Conservation (phyloP, 1,140 invertebrate species). For the Periplaneta americana region DNA sequence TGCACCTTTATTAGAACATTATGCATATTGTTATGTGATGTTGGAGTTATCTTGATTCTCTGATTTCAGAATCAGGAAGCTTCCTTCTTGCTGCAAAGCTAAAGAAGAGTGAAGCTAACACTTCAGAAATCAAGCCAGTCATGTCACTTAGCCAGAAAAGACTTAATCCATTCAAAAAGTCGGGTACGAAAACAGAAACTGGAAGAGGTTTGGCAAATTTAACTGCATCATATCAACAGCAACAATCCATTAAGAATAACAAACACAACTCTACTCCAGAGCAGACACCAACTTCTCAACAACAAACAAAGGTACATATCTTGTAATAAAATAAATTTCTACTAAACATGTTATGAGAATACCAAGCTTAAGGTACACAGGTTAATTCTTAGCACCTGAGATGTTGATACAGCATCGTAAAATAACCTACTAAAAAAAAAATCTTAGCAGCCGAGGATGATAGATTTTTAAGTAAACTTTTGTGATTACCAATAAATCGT, state of each 20-base stretch:
- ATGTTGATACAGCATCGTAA: no score
- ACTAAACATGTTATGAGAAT: no score
- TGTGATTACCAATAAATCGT: no score
- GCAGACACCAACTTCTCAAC: neutral
- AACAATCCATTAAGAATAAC: neutral
- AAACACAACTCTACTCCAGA: neutral
- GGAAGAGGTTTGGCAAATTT: slow-evolving; percentile 25
- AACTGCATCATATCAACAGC: neutral
- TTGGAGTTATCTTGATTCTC: neutral
- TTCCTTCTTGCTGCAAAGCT: neutral
- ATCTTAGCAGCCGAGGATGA: no score
- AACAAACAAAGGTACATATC: neutral
- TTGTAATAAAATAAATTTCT: neutral
- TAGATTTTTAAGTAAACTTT: no score
- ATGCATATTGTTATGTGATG: neutral
- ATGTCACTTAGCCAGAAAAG: neutral
- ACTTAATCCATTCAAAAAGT: slow-evolving; percentile 5
- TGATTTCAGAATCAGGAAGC: neutral
- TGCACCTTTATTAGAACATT: neutral
- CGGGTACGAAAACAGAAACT: slow-evolving; percentile 24
- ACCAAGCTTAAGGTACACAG: no score
- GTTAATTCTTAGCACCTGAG: no score
- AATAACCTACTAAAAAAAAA: no score
- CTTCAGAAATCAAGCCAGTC: neutral
- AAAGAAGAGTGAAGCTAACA: neutral